A percentile compares a stretch with the other conserved stretches of the same genome.
Evolutionary conservation across 2,888 invertebrate genomes (phyloP).

Genomic region (Ophioninae sp.): DNA sequence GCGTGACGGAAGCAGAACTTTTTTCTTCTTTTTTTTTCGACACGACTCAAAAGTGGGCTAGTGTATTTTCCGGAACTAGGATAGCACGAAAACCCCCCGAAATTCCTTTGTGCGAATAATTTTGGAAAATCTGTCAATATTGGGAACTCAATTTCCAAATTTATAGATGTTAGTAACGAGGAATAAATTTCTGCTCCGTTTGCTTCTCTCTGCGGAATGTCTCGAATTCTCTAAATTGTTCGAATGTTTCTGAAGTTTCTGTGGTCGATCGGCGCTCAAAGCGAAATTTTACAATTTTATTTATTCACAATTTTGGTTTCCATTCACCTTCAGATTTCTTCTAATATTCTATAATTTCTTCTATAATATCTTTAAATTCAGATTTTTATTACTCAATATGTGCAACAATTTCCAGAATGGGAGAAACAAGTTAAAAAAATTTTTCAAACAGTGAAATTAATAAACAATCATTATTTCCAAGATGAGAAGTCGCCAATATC

Average conservation of each 20-base stretch:
- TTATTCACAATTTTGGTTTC: no score
- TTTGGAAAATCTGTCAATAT: not conserved
- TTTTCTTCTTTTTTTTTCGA: not conserved
- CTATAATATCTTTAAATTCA: no score
- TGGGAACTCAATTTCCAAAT: not conserved
- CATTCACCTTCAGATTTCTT: no score
- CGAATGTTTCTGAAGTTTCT: no score
- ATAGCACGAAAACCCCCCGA: not conserved
- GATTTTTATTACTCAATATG: no score
- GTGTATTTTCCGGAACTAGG: not conserved
- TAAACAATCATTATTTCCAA: not conserved
- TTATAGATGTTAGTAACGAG: not conserved
- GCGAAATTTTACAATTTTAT: no score
- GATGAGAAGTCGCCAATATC: not conserved
- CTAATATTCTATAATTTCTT: no score
- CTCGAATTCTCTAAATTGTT: not conserved
- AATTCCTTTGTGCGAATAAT: not conserved
- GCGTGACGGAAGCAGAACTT: not conserved
- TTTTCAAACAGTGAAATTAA: no score
- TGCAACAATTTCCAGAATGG: no score
- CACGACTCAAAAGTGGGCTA: not conserved
- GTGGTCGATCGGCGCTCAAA: no score
- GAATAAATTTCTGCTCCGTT: not conserved
- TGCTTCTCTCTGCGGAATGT: not conserved
- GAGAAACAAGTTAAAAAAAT: no score